Base-by-base conservation (phyloP, 2,113 vertebrate genomes). In the Syngnathus scovelli region DNA sequence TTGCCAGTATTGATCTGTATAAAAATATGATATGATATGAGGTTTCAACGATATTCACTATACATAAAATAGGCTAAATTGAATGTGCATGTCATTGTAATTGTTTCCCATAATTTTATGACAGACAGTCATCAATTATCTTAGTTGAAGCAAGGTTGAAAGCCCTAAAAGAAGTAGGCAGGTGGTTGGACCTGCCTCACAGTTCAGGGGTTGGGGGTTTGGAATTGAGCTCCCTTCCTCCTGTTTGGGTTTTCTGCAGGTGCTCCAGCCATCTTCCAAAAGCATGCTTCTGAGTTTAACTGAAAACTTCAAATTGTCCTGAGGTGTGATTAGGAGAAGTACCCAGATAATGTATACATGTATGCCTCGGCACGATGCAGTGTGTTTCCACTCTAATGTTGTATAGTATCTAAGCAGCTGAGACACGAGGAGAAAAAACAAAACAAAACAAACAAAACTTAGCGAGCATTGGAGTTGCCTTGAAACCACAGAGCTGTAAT, bases 401-500 rank as follows among this genome's bases (percentile, higher is more conserved):
- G 56, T 74, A 75, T 60, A 66, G 72, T 81, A 70, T 80, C 61
- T 43, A 77, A 74, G 69, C 75, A 51, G 66, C 46, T 59, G 65
- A 78, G 72, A 75, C 49, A 70, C 69, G 64, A 78, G 61, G 56
- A 67, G 64, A 71, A 74, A 33, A 3, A 72, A n/a, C n/a, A 85
- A 61, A 62, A 74, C 72, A 83, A 62, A 62, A 86, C 71, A 83
- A 82, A 84, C 77, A 78, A 63, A 82, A 78, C 73, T 60, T 37
- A 67, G 66, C 80, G 70, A 85, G 85, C 77, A 78, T 80, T 72
- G 65, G 77, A 76, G 67, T 78, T 2, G 56, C 71, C 80, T 84
- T 80, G 76, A 80, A 84, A 72, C 77, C 78, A 68, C 80, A 83
- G 49, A 78, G 73, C 85, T 86, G 81, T 90, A 91, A 92, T 91